Conservation (phyloP, 2,888 invertebrate species). For the Philaethria dido region DNA sequence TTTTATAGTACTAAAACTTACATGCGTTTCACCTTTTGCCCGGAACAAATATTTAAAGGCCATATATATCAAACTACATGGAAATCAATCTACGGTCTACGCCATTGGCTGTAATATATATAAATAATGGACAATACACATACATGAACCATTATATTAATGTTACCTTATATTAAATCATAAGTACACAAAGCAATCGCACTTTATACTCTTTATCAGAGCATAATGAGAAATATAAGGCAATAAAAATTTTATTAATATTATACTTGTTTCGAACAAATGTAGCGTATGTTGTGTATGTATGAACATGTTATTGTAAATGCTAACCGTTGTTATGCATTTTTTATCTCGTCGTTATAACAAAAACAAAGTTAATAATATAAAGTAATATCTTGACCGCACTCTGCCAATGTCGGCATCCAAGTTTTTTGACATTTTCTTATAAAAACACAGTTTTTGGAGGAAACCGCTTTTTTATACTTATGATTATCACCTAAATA, state of each 20-base stretch:
- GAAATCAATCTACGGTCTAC: neutral
- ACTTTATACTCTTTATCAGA: conserved; percentile 16
- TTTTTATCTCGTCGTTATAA: conserved; percentile 18
- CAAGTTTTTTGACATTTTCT: neutral
- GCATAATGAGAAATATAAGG: conserved; percentile 8
- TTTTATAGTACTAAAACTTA: too few relatives aligned
- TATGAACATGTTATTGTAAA: conserved; percentile 20
- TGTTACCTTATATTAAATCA: conserved; percentile 16
- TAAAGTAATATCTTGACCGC: neutral
- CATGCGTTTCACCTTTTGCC: too few relatives aligned
- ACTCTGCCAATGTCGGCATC: neutral
- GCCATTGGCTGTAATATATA: neutral
- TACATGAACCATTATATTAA: neutral
- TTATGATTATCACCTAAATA: too few relatives aligned
- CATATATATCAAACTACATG: neutral
- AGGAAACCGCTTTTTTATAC: too few relatives aligned
- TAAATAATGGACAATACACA: too few relatives aligned
- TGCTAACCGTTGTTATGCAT: conserved; percentile 9
- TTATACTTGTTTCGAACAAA: conserved; percentile 9
- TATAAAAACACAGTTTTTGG: too few relatives aligned
- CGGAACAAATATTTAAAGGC: neutral
- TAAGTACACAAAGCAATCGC: conserved; percentile 1
- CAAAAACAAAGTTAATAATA: conserved; percentile 10
- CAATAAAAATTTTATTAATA: conserved; percentile 21
- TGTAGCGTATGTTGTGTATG: conserved; percentile 15